Evolutionary conservation across 2,797 vertebrate species (phyloP).

Genomic region (Diceros bicornis): DNA sequence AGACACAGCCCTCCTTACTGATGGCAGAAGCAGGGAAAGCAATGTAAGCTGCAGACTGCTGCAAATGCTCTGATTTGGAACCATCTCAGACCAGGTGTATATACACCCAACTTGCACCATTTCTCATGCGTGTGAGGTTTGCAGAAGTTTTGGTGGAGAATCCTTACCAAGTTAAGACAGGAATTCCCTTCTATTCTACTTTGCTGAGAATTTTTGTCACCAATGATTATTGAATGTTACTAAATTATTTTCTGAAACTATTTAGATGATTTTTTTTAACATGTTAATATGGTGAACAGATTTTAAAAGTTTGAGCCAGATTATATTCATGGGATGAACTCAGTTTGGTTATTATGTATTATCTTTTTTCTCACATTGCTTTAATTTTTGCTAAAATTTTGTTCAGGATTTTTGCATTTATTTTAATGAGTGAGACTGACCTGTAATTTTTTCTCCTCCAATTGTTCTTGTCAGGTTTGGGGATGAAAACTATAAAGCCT

Average conservation of each 20-base stretch:
- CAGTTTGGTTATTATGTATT: neutral
- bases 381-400: neutral
- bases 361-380: neutral
- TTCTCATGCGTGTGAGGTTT: neutral
- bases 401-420: neutral
- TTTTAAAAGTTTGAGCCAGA: conserved; percentile 14
- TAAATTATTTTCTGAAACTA: neutral
- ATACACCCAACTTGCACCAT: neutral
- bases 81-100: neutral
- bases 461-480: neutral
- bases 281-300: neutral
- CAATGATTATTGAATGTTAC: neutral
- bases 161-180: neutral
- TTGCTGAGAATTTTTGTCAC: neutral
- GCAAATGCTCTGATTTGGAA: neutral
- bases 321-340: neutral
- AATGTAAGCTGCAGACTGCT: neutral
- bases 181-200: neutral
- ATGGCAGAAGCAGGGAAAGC: neutral
- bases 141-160: neutral
- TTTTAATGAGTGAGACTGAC: neutral
- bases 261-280: neutral
- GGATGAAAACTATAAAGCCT: neutral
- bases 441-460: neutral
- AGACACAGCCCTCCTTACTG: neutral